Conservation (phyloP, 2,797 vertebrate genomes). For the Vultur gryphus region DNA sequence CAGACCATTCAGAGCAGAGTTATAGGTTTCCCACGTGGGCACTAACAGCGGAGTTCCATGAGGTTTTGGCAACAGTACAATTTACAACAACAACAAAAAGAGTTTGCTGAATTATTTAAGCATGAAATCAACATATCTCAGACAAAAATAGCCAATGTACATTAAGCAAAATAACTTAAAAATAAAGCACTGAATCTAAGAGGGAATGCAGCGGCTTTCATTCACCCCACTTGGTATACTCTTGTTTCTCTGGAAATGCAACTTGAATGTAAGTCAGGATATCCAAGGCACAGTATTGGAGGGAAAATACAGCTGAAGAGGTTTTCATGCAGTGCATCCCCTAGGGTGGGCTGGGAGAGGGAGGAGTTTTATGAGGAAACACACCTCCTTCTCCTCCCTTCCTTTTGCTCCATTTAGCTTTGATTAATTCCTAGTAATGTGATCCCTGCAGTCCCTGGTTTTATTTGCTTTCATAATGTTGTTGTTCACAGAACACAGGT, state of each 20-base stretch:
- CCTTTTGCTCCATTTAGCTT: neutral
- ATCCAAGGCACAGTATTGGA: neutral
- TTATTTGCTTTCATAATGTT: neutral
- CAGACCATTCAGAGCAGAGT: neutral
- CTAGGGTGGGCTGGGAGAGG: neutral
- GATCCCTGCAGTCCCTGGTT: neutral
- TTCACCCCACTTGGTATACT: neutral
- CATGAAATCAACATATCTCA: conserved; percentile 26
- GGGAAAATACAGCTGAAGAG: neutral
- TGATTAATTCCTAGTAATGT: neutral
- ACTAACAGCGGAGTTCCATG: neutral
- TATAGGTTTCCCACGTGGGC: neutral
- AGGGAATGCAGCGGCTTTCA: neutral
- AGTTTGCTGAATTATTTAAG: conserved; percentile 35
- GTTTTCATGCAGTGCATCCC: neutral
- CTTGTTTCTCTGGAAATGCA: neutral
- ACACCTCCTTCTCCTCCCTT: neutral
- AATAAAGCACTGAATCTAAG: neutral
- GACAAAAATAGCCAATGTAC: neutral
- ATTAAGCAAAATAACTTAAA: neutral
- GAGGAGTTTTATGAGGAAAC: neutral
- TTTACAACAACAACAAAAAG: neutral
- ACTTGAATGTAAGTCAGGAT: neutral
- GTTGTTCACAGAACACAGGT: neutral
- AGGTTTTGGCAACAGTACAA: neutral